These are phyloP conservation scores for Apostichopus japonicus DNA, from an alignment of 35 echinoderm and acorn worm species.

Conservation along the genomic window DNA sequence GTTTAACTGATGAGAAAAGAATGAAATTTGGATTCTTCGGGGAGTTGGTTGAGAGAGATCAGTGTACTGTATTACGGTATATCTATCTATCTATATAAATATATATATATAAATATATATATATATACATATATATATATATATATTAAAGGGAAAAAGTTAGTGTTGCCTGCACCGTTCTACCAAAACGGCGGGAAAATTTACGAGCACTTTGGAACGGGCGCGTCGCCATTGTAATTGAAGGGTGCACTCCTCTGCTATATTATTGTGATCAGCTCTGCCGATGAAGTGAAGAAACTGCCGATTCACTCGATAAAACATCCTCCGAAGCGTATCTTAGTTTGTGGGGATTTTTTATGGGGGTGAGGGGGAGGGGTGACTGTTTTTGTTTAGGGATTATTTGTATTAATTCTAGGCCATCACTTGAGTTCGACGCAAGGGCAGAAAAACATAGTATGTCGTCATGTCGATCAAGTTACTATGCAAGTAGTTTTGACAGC, in stretches of 20 bases:
- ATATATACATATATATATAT: too few relatives aligned
- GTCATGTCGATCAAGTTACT: too few relatives aligned
- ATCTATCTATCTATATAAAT: too few relatives aligned
- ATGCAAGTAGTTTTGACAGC: too few relatives aligned
- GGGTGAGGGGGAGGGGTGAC: background rate
- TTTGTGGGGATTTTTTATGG: background rate
- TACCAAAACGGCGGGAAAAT: constrained; percentile 9
- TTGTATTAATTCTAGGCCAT: background rate
- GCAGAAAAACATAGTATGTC: too few relatives aligned
- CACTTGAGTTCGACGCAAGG: too few relatives aligned
- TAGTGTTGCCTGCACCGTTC: too few relatives aligned
- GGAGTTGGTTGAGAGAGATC: background rate
- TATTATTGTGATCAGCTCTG: background rate
- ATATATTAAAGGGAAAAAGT: too few relatives aligned
- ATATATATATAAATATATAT: too few relatives aligned
- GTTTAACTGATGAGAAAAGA: constrained; percentile 33
- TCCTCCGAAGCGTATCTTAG: background rate
- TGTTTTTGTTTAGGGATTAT: background rate
- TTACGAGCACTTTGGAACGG: constrained; percentile 20
- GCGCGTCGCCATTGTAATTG: background rate
- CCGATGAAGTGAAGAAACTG: constrained; percentile 6
- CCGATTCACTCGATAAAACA: background rate
- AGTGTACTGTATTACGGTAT: background rate
- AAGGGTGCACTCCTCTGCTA: background rate
- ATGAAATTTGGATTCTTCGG: constrained; percentile 37